Evolutionary conservation across 92 coral and sea anemone genomes (phyloP), one percentile per base, ranked within the genome.

Genomic region (Siderastrea siderea): DNA sequence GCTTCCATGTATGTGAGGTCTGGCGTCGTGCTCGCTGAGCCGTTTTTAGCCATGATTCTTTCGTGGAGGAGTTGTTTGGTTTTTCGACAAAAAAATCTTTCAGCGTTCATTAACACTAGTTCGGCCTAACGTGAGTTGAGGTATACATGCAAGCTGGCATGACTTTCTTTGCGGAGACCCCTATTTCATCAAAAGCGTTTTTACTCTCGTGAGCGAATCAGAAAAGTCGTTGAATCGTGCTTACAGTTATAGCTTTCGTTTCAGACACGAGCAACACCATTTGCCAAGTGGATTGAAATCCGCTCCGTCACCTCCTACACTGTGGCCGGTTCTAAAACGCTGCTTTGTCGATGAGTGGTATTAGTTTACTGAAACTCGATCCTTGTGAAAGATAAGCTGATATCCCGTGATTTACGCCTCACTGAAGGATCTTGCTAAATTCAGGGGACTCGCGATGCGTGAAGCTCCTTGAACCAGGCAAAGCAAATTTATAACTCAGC

Each of bases 351-450:
- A 4, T 6, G 6, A 17, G 6, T 43, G 76, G 14, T 53, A 81
- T 53, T 12, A 53, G 67, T 59, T 55, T 45, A 53, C 68, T 5
- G 86, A 82, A 82, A 82, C 86, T n/a, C 57, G 86, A 82, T 47
- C 45, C 67, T 53, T 11, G 54, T 58, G 10, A 47, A 54, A 70
- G 70, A 73, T 26, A 49, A 73, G 38, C 38, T 26, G 38, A 26
- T 26, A 26, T 26, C 38, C 38, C 38, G 38, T 10, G 52, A 43
- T 26, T 0, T 26, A 26, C 38, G 15, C 85, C 16, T 51, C 58
- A 38, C 10, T 69, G 74, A 15, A 71, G 9, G 14, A 3, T 15
- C 43, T 26, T 47, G 26, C 17, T 3, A 6, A 26, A 26, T 26
- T 0, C 38, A 26, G 38, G 38, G 38, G 38, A 0, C 38, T 26